A percentile compares a stretch with the other conserved stretches of the same genome.
Evolutionary conservation across 2,113 vertebrate species (phyloP).

Genomic region (Callorhinus ursinus): DNA sequence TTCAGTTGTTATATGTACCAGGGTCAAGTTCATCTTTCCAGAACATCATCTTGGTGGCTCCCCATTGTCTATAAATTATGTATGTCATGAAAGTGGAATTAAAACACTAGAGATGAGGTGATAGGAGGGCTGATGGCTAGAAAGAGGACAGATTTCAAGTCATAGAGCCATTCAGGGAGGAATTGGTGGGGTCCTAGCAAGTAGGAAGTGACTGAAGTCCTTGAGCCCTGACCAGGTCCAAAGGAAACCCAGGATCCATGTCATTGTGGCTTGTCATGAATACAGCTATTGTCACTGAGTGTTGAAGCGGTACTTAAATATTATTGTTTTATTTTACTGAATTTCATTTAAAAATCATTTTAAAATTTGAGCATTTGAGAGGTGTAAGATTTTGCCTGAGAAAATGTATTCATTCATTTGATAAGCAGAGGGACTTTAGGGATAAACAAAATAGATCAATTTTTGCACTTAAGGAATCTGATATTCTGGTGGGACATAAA

Average conservation of each 20-base stretch:
- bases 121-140: background rate
- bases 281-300: background rate
- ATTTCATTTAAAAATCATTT: background rate
- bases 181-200: background rate
- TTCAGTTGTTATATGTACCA: background rate
- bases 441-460: background rate
- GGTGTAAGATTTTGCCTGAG: background rate
- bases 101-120: background rate
- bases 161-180: background rate
- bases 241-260: background rate
- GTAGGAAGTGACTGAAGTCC: background rate
- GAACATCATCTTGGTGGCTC: background rate
- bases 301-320: background rate
- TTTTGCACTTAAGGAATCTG: background rate
- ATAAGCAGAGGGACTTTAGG: background rate
- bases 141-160: background rate
- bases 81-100: background rate
- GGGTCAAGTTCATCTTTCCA: background rate
- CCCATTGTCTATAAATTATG: background rate
- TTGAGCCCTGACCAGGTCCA: background rate
- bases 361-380: background rate
- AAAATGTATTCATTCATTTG: background rate
- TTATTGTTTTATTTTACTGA: background rate
- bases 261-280: background rate
- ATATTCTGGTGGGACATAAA: background rate